Percentiles rank a stretch among this genome's conserved stretches.
Evolutionary conservation across 2,113 vertebrate genomes (phyloP).

Genomic region (Xiphophorus couchianus): DNA sequence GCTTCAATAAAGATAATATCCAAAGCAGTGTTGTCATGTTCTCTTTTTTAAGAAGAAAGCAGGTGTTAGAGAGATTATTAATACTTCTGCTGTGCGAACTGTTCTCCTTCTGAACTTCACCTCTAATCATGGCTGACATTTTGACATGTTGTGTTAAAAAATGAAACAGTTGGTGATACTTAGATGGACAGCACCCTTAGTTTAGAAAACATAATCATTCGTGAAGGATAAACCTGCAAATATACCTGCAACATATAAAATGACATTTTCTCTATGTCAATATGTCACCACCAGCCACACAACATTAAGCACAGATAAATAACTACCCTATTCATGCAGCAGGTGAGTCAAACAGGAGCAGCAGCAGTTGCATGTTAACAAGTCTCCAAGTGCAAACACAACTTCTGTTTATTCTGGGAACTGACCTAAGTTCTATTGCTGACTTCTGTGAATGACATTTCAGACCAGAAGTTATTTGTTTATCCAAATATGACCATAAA

Average conservation of each 20-base stretch:
- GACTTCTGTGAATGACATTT: not conserved
- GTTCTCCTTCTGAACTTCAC: no score
- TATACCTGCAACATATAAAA: not conserved
- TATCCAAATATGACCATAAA: not conserved
- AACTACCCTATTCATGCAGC: slow-evolving; percentile 33
- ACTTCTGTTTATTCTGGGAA: slow-evolving; percentile 53
- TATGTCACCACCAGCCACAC: slow-evolving; percentile 17
- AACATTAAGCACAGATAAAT: slow-evolving; percentile 41
- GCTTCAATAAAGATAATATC: no score
- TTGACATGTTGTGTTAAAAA: no score
- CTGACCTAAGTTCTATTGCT: not conserved
- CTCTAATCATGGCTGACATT: no score
- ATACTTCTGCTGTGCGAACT: no score
- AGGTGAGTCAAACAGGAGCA: slow-evolving; percentile 30
- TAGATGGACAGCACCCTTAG: no score
- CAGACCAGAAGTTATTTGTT: not conserved
- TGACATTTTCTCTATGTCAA: no score
- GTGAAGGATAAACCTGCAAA: not conserved
- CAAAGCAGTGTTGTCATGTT: no score
- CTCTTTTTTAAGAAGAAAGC: no score
- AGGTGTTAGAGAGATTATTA: no score
- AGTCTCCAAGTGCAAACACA: slow-evolving; percentile 50
- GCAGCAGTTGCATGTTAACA: slow-evolving; percentile 3
- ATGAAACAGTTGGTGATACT: no score
- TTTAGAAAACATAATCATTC: not conserved